These are phyloP conservation scores for Leptatherina wallacei DNA, from an alignment of 2,797 vertebrate species.

Conservation along the genomic window DNA sequence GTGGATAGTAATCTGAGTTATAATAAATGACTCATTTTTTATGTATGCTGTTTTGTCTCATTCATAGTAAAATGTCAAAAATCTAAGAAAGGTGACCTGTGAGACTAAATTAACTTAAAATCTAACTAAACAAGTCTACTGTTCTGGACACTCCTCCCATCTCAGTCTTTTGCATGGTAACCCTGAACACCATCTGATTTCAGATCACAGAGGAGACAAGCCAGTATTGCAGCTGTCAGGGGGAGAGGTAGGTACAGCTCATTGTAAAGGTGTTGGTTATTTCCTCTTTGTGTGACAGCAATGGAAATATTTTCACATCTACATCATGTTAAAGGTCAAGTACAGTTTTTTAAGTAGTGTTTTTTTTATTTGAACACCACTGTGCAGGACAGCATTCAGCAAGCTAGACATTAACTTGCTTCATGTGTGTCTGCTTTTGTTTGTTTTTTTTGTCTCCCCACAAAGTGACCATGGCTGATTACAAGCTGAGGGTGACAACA, in stretches of 20 bases:
- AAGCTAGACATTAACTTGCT: background rate
- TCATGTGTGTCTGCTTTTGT: background rate
- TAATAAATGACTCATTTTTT: background rate
- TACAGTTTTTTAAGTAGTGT: background rate
- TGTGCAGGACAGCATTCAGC: background rate
- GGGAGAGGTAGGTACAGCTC: background rate
- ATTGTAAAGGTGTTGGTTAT: background rate
- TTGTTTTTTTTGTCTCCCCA: slow-evolving; percentile 11
- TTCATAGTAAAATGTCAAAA: too few species aligned
- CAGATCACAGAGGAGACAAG: background rate
- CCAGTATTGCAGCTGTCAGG: background rate
- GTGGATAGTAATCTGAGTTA: background rate
- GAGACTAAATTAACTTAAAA: background rate
- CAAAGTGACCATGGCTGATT: slow-evolving; percentile 55
- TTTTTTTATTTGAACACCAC: background rate
- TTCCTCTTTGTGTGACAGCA: background rate
- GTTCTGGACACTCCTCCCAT: background rate
- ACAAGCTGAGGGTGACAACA: slow-evolving; percentile 62
- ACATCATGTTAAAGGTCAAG: background rate
- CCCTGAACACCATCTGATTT: background rate
- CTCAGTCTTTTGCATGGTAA: background rate
- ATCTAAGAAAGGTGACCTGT: too few species aligned
- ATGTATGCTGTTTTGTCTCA: too few species aligned
- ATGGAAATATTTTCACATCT: background rate
- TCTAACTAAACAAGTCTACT: background rate